These are phyloP conservation scores for Drosophila sp. DNA, from an alignment of 1,140 invertebrate genomes.

Conservation along the genomic window DNA sequence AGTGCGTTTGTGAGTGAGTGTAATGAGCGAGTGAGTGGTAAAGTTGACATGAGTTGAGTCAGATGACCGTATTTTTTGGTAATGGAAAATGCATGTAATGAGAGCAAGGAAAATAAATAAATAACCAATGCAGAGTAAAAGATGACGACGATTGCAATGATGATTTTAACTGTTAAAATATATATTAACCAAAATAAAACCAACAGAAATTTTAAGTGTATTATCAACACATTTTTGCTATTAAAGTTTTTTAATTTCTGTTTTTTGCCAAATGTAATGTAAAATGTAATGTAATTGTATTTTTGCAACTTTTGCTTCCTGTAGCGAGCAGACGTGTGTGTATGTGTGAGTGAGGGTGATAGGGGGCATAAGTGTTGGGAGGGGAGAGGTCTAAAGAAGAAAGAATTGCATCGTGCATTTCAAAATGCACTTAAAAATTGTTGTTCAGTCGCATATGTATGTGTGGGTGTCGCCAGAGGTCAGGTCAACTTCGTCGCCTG, in stretches of 20 bases:
- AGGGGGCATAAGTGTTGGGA: not conserved
- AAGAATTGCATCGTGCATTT: constrained; percentile 53
- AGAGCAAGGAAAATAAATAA: constrained; percentile 43
- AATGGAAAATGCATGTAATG: constrained; percentile 66
- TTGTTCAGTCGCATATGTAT: constrained; percentile 25
- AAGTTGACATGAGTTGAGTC: not conserved
- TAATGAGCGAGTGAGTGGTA: too few relatives aligned
- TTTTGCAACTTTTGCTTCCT: constrained; percentile 3
- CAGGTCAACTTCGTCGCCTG: constrained; percentile 78
- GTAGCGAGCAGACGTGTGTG: not conserved
- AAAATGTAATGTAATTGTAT: constrained; percentile 63
- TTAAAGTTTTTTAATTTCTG: constrained; percentile 41
- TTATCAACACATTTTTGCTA: constrained; percentile 60
- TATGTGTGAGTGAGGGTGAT: not conserved
- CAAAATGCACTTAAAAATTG: constrained; percentile 58
- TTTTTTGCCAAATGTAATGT: constrained; percentile 42
- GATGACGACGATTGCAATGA: not conserved
- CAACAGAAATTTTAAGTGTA: constrained; percentile 10
- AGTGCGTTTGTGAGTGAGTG: not conserved
- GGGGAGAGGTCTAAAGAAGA: constrained; percentile 8
- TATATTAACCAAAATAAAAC: constrained; percentile 8
- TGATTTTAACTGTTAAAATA: constrained; percentile 2
- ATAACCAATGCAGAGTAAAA: constrained; percentile 1
- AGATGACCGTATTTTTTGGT: constrained; percentile 27
- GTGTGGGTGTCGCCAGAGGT: constrained; percentile 55